phyloP scores from a whole-genome alignment of 2,113 vertebrate genomes.

The Nycticebus coucang region DNA sequence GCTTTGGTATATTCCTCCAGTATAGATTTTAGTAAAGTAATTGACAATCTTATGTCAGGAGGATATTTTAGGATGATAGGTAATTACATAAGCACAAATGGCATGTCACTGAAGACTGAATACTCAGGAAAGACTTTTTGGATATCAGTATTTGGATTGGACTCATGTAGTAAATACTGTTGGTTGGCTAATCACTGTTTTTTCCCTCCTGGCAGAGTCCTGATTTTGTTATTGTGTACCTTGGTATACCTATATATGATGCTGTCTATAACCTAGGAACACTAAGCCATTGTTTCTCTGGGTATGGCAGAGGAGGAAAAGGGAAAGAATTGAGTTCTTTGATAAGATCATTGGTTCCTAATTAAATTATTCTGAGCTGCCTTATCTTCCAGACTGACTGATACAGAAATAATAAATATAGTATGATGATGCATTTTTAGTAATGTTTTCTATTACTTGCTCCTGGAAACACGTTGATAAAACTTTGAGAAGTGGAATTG shows the following conservation, averaged over 20 bases:
- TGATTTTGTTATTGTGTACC: background rate
- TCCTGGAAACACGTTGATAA: background rate
- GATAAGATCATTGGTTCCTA: background rate
- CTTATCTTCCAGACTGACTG: background rate
- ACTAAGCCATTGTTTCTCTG: background rate
- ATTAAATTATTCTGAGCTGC: background rate
- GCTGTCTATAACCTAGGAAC: background rate
- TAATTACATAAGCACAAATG: background rate
- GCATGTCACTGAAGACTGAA: background rate
- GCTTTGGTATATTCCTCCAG: background rate
- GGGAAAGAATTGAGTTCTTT: background rate
- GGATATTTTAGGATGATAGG: background rate
- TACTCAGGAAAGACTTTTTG: background rate
- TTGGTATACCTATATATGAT: background rate
- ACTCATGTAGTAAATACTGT: background rate
- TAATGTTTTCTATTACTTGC: background rate
- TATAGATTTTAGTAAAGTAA: background rate
- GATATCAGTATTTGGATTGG: background rate
- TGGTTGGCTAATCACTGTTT: background rate
- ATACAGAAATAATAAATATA: slow-evolving; percentile 26
- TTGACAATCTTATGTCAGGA: background rate
- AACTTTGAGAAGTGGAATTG: background rate
- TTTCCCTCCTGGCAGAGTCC: background rate
- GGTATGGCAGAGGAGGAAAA: background rate
- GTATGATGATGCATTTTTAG: background rate